Base-by-base conservation (phyloP, 2,888 invertebrate genomes). In the Chironomus riparius region DNA sequence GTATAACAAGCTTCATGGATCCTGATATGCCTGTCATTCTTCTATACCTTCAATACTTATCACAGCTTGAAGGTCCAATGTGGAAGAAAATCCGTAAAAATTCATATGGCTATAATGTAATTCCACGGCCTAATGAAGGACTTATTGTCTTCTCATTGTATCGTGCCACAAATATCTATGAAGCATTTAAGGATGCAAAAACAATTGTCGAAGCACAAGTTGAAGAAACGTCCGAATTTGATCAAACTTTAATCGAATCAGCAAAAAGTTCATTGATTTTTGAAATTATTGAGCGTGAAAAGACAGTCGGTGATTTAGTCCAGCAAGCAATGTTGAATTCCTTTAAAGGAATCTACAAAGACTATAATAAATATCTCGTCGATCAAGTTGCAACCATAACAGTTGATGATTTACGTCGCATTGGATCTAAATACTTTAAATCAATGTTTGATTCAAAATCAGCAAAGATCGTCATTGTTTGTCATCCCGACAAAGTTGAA, bases 181-280 rank as follows among this genome's bases (percentile, higher is more conserved):
- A 87, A 56, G 94, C 95, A 0, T 96, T 92, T 83, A 89, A 88
- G 80, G 92, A 92, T 85, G 89, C 92, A 0, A 89, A 89, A 81
- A 85, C 87, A 47, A 92, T 95, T 78, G 85, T 94, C 90, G 87
- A 88, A 78, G 86, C 85, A 76, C 91, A 90, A 80, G 81, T 92
- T 38, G 82, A 84, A 2, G 87, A 88, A 0, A 85, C 87, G 47
- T 81, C 82, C 2, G 86, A 87, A 74, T 92, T 94, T 87, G 92
- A 93, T 77, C 85, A 87, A 10, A 88, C 91, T 62, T 85, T 95
- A 77, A 88, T 95, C 79, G 92, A 92, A 79, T 92, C 94, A 0
- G 95, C 95, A 0, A 91, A 90, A 80, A 92, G 94, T 81, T 93
- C 94, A 15, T 86, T 94, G n/a, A 89, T 95, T 78, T 97, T 92